These are phyloP conservation scores for Acipenser ruthenus DNA, from an alignment of 2,797 vertebrate genomes.

Conservation along the genomic window DNA sequence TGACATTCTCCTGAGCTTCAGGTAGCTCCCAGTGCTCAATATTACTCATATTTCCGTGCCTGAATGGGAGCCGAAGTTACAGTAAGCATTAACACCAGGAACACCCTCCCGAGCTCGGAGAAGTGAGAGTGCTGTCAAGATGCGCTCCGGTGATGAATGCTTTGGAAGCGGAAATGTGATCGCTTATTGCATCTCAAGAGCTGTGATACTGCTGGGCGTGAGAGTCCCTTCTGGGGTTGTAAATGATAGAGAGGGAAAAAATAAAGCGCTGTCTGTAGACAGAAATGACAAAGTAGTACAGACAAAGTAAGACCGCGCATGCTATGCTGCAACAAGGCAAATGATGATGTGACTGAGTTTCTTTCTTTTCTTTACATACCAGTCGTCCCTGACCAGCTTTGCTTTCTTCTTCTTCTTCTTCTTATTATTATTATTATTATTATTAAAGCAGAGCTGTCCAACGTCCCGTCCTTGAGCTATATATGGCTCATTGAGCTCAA, in stretches of 20 bases:
- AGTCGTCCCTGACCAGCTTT: too few relatives aligned
- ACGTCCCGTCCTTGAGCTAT: too few relatives aligned
- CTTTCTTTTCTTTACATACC: too few relatives aligned
- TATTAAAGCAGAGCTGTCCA: too few relatives aligned
- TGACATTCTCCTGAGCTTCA: too few relatives aligned
- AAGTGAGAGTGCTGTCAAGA: background rate
- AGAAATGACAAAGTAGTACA: constrained; percentile 3
- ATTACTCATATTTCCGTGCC: background rate
- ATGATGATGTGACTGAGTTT: too few relatives aligned
- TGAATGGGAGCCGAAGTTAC: background rate
- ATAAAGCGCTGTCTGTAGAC: background rate
- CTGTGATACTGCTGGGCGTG: constrained; percentile 11
- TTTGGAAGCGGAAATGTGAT: constrained; percentile 3
- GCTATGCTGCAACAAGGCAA: background rate
- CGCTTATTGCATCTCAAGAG: constrained; percentile 5
- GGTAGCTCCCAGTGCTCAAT: background rate
- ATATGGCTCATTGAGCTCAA: too few relatives aligned
- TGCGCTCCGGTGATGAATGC: constrained; percentile 4
- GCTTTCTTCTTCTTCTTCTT: too few relatives aligned
- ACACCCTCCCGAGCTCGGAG: background rate
- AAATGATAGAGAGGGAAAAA: background rate
- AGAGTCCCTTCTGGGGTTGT: constrained; percentile 15
- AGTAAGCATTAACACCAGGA: background rate
- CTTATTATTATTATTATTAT: too few relatives aligned
- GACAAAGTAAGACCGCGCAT: background rate